Evolutionary conservation across 2,888 invertebrate genomes (phyloP).

Genomic region (Candidula unifasciata): DNA sequence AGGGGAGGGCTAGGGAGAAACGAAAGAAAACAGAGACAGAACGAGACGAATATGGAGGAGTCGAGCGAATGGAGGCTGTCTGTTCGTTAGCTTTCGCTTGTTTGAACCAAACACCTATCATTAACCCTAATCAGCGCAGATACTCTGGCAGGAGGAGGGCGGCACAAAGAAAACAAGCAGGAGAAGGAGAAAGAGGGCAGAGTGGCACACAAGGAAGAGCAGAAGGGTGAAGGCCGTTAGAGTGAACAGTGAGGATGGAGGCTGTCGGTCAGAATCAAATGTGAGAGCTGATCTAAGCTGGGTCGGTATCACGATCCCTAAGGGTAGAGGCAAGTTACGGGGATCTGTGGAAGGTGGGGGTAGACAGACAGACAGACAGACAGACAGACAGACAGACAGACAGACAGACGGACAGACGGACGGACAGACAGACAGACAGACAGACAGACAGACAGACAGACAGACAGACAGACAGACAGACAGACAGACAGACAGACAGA

Average conservation of each 20-base stretch:
- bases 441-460: not conserved
- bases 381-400: not conserved
- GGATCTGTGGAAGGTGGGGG: not conserved
- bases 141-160: not conserved
- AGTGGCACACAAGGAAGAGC: not conserved
- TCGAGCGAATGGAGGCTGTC: not conserved
- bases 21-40: no score
- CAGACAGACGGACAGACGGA: not conserved
- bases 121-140: slow-evolving; percentile 12
- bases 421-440: not conserved
- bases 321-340: not conserved
- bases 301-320: no score
- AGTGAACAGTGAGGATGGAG: not conserved
- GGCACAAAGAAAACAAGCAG: not conserved
- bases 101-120: not conserved
- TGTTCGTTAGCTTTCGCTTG: slow-evolving; percentile 29
- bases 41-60: not conserved
- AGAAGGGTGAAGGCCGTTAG: not conserved
- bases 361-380: slow-evolving; percentile 4
- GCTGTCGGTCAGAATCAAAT: not conserved
- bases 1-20: no score
- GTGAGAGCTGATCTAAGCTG: no score
- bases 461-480: no score
- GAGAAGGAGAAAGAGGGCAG: not conserved
- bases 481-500: no score